A percentile compares a stretch with the other conserved stretches of the same genome.
phyloP scores from a whole-genome alignment of 2,888 invertebrate species.

The Conops quadrifasciatus region DNA sequence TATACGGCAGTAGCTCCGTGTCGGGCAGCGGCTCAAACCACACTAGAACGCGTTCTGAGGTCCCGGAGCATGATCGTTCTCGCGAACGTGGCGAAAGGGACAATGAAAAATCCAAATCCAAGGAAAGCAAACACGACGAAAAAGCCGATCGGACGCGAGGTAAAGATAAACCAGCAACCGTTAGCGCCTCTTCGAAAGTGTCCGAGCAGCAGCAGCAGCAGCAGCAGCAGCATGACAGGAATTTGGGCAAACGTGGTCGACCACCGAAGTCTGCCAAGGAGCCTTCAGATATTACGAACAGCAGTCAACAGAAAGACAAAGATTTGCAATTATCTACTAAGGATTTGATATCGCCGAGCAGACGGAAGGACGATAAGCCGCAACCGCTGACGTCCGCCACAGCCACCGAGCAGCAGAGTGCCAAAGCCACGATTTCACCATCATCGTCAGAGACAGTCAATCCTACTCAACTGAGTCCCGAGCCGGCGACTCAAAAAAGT shows the following conservation, averaged over 20 bases:
- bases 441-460: constrained; percentile 26
- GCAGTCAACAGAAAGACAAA: constrained; percentile 25
- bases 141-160: constrained; percentile 34
- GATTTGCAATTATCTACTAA: constrained; percentile 18
- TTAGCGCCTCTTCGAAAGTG: constrained; percentile 5
- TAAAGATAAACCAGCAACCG: constrained; percentile 38
- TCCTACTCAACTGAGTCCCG: constrained; percentile 38
- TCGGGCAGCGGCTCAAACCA: constrained; percentile 21
- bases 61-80: constrained; percentile 39
- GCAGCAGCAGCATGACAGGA: constrained; percentile 35
- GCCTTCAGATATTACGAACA: constrained; percentile 43
- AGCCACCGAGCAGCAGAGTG: constrained; percentile 28
- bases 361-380: constrained; percentile 39
- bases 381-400: neutral
- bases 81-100: constrained; percentile 42
- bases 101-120: constrained; percentile 51
- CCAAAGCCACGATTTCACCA: constrained; percentile 33
- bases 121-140: constrained; percentile 45
- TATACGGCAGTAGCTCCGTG: constrained; percentile 5
- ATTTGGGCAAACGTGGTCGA: constrained; percentile 61
- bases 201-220: constrained; percentile 11
- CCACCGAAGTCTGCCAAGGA: constrained; percentile 59
- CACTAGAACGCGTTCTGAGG: constrained; percentile 29
- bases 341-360: constrained; percentile 35
- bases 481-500: constrained; percentile 42